A percentile compares a stretch with the other conserved stretches of the same genome.
These are phyloP conservation scores for Lycopodina hypogea DNA, from an alignment of 37 sponge, comb jelly and placozoan genomes.

Conservation along the genomic window DNA sequence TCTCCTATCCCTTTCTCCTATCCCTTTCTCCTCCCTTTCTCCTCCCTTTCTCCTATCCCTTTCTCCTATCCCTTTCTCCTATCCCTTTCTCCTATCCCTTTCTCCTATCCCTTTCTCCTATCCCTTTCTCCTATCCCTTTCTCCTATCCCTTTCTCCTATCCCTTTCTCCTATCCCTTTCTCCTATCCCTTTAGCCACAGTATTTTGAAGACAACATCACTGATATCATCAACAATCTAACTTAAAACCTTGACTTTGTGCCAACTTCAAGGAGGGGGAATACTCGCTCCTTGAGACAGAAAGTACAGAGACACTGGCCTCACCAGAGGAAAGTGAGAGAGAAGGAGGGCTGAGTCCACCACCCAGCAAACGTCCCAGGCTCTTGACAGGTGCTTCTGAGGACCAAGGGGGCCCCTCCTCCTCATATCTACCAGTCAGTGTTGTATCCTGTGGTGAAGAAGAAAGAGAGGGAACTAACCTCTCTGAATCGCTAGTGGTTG, in stretches of 20 bases:
- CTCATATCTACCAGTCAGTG: neutral
- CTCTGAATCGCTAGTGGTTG: neutral
- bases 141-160: too few relatives aligned
- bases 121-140: too few relatives aligned
- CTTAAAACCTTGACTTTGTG: neutral
- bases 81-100: too few relatives aligned
- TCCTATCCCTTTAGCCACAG: too few relatives aligned
- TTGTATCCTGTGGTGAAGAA: neutral
- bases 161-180: too few relatives aligned
- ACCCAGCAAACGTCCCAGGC: constrained; percentile 76
- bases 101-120: too few relatives aligned
- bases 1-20: too few relatives aligned
- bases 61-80: too few relatives aligned
- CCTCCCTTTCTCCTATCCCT: too few relatives aligned
- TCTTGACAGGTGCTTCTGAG: constrained; percentile 26
- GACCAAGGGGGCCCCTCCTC: constrained; percentile 34
- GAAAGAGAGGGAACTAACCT: neutral
- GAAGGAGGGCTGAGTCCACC: constrained; percentile 88
- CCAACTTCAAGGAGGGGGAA: constrained; percentile 13
- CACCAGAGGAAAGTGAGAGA: constrained; percentile 50
- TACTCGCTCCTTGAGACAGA: constrained; percentile 10
- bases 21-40: too few relatives aligned
- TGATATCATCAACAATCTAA: too few relatives aligned
- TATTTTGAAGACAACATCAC: too few relatives aligned
- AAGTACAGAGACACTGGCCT: constrained; percentile 59